Base-by-base conservation (phyloP, 2,888 invertebrate genomes). In the Formica aserva region DNA sequence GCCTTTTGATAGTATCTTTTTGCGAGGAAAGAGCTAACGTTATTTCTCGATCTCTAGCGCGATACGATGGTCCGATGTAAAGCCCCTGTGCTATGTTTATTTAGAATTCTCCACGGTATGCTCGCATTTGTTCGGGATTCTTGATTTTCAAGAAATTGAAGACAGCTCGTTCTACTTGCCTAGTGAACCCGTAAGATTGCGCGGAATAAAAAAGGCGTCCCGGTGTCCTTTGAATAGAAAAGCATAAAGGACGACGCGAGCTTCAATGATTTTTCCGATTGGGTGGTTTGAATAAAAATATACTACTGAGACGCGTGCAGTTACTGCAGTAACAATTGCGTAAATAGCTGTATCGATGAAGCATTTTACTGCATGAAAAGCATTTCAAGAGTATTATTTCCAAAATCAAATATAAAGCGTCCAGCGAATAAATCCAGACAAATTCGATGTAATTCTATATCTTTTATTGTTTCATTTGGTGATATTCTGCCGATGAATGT, bases 81-180 rank as follows among this genome's bases (percentile, higher is more conserved):
- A 48, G 71, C 45, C 32, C 66, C 52, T 71, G 32, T 45, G 60
- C 71, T 60, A 60, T 72, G 18, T 72, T 80, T 80, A 80, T 72
- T 80, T 80, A 80, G 78, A 72, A 72, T 80, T 52, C 72, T 72
- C 78, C 32, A 69, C 55, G 22, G 77, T 62, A 65, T 76, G 82
- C 63, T 71, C 83, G 86, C 87, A 84, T 87, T 88, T 83, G 87
- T 81, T 85, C 57, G 76, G 71, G 87, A 87, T 83, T 87, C 85
- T 83, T 87, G 88, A 88, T 87, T 84, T 88, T 86, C 86, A 57
- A 78, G 86, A 86, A 88, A 88, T 88, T 88, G 88, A 86, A 88
- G 77, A 77, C 80, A 80, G 80, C 80, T 72, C 77, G 81, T 71
- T 52, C 57, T 52, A 38, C 48, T 78, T 72, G 72, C 55, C 26